phyloP scores from a whole-genome alignment of 1,140 invertebrate species.

The Monochamus saltuarius region DNA sequence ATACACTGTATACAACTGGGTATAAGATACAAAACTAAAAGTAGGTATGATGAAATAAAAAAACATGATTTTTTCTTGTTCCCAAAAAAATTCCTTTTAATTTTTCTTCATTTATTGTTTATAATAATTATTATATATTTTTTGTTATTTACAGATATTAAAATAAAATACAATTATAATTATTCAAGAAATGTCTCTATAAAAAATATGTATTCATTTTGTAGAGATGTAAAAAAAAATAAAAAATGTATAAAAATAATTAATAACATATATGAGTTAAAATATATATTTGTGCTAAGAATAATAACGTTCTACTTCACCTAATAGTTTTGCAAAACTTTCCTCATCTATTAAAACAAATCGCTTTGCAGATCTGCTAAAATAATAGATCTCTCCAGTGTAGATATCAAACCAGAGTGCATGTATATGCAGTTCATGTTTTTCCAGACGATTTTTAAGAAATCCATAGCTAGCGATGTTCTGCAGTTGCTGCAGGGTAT shows the following conservation, averaged over 20 bases:
- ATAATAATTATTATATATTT: too few relatives aligned
- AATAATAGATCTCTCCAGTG: constrained; percentile 93
- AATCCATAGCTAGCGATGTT: constrained; percentile 95
- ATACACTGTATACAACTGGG: too few relatives aligned
- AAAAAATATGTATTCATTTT: too few relatives aligned
- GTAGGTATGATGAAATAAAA: too few relatives aligned
- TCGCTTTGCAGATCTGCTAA: constrained; percentile 78
- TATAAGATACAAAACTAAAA: too few relatives aligned
- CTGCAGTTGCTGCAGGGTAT: constrained; percentile 90
- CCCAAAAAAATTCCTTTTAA: too few relatives aligned
- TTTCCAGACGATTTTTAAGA: constrained; percentile 78
- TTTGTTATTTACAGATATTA: too few relatives aligned
- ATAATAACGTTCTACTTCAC: constrained; percentile 80
- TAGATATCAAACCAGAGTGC: constrained; percentile 98
- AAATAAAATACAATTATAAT: too few relatives aligned
- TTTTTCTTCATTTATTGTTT: too few relatives aligned
- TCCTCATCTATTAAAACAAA: constrained; percentile 84
- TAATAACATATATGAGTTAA: constrained; percentile 16
- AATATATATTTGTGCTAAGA: constrained; percentile 55
- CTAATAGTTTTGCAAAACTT: constrained; percentile 70
- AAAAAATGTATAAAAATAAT: neutral
- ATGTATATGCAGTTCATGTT: constrained; percentile 84
- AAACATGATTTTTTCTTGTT: too few relatives aligned
- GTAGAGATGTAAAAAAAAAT: constrained; percentile 1
- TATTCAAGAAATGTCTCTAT: too few relatives aligned